Base-by-base conservation (phyloP, 1,140 invertebrate species). In the Drosophila ambigua region DNA sequence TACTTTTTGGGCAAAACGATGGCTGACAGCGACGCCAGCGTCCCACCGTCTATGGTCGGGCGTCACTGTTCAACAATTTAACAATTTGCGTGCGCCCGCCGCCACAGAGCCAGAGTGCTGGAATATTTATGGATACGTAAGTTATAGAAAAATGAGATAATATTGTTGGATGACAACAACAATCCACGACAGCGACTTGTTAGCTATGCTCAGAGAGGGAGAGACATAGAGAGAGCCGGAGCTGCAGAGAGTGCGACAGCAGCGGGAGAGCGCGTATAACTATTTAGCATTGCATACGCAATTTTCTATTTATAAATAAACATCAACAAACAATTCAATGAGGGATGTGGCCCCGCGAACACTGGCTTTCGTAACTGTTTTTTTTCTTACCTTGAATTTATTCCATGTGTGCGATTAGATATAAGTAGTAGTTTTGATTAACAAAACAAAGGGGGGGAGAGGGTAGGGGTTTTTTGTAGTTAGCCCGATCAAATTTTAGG, bases 221-320 rank as follows among this genome's bases (percentile, higher is more conserved):
- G 28, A 52, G 13, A 15, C 48, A n/a, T n/a, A 71, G 48, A 57
- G 54, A 64, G 69, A 57, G 43, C 28, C 8, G 46, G 43, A 72
- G 44, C n/a, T 20, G 26, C 23, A 52, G 46, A 58, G 63, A 44
- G 48, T 43, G 53, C 61, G 8, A 39, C 28, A 39, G 45, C 28
- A 24, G 28, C 5, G 28, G 35, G 57, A 60, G 31, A 26, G 50
- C n/a, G 50, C 15, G 45, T 20, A 61, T 61, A 71, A 75, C 67
- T 72, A 79, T 81, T 78, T 85, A 89, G 76, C 84, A 90, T 77
- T 78, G 81, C 84, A 82, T 91, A 91, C 89, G 89, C 89, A 91
- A 91, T 91, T 89, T 91, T 91, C 89, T 91, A 91, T 91, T 91
- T 91, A 87, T 91, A 91, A 77, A 79, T 15, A 81, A 87, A 79